Percentiles rank a stretch among this genome's conserved stretches.
Conservation (phyloP, 2,797 vertebrate species). For the Limnodromus scolopaceus region DNA sequence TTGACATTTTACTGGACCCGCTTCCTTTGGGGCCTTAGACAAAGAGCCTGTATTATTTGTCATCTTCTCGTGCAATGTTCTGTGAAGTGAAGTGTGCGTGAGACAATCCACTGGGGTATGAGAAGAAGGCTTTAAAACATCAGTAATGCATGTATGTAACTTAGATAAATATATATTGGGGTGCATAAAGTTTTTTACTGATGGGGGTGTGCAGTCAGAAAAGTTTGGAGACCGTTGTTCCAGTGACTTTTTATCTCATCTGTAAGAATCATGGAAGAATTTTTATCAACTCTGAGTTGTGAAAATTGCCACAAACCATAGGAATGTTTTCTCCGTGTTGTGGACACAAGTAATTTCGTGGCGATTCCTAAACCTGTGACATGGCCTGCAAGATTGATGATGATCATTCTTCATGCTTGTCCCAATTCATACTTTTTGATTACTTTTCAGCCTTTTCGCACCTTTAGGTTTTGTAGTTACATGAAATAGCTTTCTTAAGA, state of each 20-base stretch:
- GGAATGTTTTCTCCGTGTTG: not conserved
- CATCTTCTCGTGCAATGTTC: rapidly evolving
- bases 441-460: not conserved
- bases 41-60: not conserved
- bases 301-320: not conserved
- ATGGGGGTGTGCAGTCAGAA: not conserved
- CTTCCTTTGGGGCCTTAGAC: not conserved
- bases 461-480: not conserved
- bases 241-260: not conserved
- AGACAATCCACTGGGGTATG: not conserved
- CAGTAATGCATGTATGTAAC: not conserved
- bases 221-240: not conserved
- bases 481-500: not conserved
- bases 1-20: not conserved
- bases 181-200: not conserved
- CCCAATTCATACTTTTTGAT: not conserved
- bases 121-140: not conserved
- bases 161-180: not conserved
- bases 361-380: not conserved
- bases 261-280: not conserved
- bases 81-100: not conserved
- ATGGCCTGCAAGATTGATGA: not conserved
- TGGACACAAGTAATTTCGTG: not conserved
- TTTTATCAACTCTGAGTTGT: not conserved
- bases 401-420: not conserved